phyloP scores from a whole-genome alignment of 1,140 invertebrate species.

The Euura lappo region DNA sequence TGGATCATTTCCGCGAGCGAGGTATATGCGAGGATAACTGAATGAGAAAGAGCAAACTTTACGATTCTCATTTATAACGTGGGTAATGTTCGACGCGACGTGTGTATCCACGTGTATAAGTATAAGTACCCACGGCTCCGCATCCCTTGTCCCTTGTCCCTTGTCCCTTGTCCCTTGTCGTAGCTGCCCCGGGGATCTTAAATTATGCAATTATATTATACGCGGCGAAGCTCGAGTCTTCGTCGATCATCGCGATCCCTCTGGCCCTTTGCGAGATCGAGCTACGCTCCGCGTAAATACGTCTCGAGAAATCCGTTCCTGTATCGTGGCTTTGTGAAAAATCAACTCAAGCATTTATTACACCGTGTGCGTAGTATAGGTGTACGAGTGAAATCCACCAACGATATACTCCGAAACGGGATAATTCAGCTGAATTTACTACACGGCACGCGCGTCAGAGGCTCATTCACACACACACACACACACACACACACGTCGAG shows the following conservation, averaged over 20 bases:
- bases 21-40: constrained; percentile 15
- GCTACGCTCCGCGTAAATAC: too few relatives aligned
- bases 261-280: background rate
- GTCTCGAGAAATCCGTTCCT: too few relatives aligned
- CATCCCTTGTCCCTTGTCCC: background rate
- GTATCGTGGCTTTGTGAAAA: too few relatives aligned
- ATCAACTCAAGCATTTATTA: too few relatives aligned
- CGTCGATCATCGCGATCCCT: constrained; percentile 2
- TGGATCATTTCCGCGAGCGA: too few relatives aligned
- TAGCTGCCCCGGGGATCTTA: background rate
- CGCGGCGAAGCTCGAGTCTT: background rate
- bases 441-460: background rate
- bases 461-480: background rate
- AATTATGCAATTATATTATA: background rate
- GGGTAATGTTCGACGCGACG: constrained; percentile 42
- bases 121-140: background rate
- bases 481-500: too few relatives aligned
- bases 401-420: background rate
- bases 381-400: background rate
- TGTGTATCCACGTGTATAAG: constrained; percentile 18
- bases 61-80: constrained; percentile 47
- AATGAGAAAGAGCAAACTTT: constrained; percentile 38
- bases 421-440: constrained; percentile 2
- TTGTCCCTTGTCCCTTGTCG: background rate
- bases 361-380: background rate